These are phyloP conservation scores for Herpetotheres cachinnans DNA, from an alignment of 2,113 vertebrate species.

Conservation along the genomic window DNA sequence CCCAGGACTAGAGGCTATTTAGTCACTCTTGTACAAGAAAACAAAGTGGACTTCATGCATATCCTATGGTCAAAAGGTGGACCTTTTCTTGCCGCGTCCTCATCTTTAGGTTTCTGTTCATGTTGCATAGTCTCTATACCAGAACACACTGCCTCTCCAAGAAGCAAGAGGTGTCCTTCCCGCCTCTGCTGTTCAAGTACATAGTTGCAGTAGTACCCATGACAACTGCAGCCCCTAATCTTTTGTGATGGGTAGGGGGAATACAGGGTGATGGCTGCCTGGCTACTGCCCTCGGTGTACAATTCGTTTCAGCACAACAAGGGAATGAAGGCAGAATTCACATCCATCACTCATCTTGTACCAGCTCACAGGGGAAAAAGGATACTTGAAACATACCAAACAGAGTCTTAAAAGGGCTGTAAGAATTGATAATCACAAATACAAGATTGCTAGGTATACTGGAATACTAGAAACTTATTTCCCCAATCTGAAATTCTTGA, in stretches of 20 bases:
- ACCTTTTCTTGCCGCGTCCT: not conserved
- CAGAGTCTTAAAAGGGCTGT: not conserved
- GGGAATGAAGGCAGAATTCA: not conserved
- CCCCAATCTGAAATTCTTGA: not conserved
- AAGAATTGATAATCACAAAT: not conserved
- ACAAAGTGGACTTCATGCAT: not conserved
- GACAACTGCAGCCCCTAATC: accelerated
- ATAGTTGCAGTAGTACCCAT: accelerated
- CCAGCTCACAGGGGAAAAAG: not conserved
- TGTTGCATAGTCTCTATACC: accelerated
- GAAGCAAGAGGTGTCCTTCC: not conserved
- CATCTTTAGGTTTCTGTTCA: not conserved
- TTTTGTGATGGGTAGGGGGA: not conserved
- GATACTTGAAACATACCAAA: not conserved
- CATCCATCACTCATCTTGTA: not conserved
- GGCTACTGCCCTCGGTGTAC: not conserved
- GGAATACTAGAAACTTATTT: not conserved
- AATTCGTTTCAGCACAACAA: not conserved
- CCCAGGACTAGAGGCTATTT: not conserved
- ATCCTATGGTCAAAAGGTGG: not conserved
- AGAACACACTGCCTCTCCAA: not conserved
- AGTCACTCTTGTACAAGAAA: not conserved
- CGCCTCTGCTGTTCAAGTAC: not conserved
- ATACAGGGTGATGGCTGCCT: not conserved
- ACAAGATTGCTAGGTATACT: not conserved